Evolutionary conservation across 2,113 vertebrate species (phyloP), one percentile per base, ranked within the genome.

Genomic region (Perca flavescens): DNA sequence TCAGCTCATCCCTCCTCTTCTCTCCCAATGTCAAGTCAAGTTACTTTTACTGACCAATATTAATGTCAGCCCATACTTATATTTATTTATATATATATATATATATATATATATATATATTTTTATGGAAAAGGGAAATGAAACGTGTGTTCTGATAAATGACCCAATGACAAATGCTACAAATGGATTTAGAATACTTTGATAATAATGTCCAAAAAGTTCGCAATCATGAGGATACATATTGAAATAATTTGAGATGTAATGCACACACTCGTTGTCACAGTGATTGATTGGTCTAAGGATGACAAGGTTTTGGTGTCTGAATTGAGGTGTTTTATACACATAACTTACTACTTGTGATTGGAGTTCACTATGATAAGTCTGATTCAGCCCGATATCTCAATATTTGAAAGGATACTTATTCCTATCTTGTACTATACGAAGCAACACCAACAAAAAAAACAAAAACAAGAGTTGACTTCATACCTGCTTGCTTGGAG

Each of bases 401-500:
- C 19, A 3, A 11, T 2, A 17, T 49, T 34, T 22, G 4, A 52
- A 11, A 36, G 11, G 6, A 46, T n/a, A n/a, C 28, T 12, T 1
- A 13, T 62, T 56, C 47, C 10, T 13, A 28, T 28, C 14, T 17
- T 19, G 21, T 0, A 43, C 40, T 16, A 12, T 14, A 57, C 5
- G 1, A 7, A 66, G 49, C 21, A 68, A 34, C 40, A 43, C 11
- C 40, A 43, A 11, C 4, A 61, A 36, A 50, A 3, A 57, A n/a
- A n/a, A n/a, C n/a, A n/a, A 31, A 31, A 31, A 31, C 31, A 31
- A 17, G 0, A 73, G 9, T 6, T 3, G 14, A 16, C 46, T 25
- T 56, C 73, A 2, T 90, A 94, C 93, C 87, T 91, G 93, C 74
- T 80, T 94, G 93, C 71, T 99, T 99, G 61, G 98, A 96, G 79